These are phyloP conservation scores for Xenops minutus DNA, from an alignment of 2,797 vertebrate species.

Conservation along the genomic window DNA sequence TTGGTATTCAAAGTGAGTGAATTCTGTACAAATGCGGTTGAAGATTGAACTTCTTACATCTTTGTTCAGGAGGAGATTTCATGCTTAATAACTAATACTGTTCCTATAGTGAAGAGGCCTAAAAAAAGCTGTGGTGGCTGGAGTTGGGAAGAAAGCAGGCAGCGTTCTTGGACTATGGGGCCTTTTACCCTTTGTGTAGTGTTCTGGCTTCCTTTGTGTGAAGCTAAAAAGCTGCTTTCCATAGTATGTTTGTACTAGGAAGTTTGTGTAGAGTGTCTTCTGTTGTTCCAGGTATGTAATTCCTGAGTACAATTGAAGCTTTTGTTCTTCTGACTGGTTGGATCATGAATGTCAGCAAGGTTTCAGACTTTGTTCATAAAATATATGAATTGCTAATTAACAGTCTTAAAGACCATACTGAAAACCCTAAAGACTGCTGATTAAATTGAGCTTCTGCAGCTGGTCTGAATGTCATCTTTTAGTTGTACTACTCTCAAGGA, in stretches of 20 bases:
- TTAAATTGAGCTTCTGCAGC: not conserved
- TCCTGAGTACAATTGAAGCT: not conserved
- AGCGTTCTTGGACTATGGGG: not conserved
- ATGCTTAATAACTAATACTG: not conserved
- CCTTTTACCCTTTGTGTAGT: not conserved
- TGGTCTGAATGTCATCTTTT: not conserved
- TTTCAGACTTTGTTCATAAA: not conserved
- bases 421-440: not conserved
- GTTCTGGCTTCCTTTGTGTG: not conserved
- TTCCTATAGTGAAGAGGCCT: not conserved
- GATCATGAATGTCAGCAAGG: not conserved
- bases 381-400: not conserved
- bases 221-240: not conserved
- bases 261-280: not conserved
- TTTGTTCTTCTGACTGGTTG: not conserved
- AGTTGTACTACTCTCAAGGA: not conserved
- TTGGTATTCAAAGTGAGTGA: not conserved
- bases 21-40: not conserved
- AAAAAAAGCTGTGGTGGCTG: not conserved
- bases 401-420: not conserved
- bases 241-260: accelerated
- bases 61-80: not conserved
- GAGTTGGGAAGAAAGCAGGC: not conserved
- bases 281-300: not conserved
- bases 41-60: not conserved